Evolutionary conservation across 2,797 vertebrate species (phyloP).

Genomic region (Orientallactaga sibirica): DNA sequence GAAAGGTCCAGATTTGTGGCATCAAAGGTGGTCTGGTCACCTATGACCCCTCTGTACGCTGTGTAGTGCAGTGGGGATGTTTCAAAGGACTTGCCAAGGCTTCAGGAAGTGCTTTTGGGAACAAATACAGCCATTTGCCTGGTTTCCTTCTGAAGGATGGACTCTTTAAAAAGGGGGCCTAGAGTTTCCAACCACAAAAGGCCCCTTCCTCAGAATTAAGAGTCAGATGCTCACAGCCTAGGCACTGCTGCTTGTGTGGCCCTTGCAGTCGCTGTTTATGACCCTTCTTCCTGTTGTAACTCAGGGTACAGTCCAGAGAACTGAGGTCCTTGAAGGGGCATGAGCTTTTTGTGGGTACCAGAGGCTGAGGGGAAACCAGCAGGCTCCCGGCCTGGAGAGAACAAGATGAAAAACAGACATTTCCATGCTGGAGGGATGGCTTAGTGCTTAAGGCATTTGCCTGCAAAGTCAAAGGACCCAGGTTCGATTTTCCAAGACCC

Average conservation of each 20-base stretch:
- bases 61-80: fast-evolving
- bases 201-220: not conserved
- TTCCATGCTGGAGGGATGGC: too few species aligned
- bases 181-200: not conserved
- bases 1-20: not conserved
- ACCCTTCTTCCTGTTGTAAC: not conserved
- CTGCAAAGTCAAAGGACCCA: too few species aligned
- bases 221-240: not conserved
- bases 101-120: not conserved
- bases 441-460: too few species aligned
- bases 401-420: not conserved
- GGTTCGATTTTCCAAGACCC: too few species aligned
- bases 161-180: not conserved
- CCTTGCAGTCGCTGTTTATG: not conserved
- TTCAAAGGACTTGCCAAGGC: not conserved
- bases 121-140: not conserved
- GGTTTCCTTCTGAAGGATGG: not conserved
- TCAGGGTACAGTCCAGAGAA: too few species aligned
- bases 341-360: too few species aligned
- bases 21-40: not conserved
- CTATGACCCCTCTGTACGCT: fast-evolving
- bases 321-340: too few species aligned
- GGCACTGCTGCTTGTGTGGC: not conserved
- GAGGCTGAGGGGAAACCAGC: too few species aligned
- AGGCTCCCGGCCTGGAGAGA: too few species aligned